phyloP scores from a whole-genome alignment of 2,797 vertebrate genomes.

The Lacerta bilineata region DNA sequence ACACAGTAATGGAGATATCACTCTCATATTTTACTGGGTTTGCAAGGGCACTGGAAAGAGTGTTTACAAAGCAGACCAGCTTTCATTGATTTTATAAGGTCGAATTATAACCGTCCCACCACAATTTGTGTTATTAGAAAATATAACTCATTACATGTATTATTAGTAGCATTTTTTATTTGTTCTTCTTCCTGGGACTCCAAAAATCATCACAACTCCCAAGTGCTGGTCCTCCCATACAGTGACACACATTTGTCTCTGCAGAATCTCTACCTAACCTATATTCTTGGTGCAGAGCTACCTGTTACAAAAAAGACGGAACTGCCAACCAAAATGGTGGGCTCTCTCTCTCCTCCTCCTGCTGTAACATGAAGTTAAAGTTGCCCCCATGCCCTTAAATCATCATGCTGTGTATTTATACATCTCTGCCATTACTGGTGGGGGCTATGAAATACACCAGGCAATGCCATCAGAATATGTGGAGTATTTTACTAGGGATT shows the following conservation, averaged over 20 bases:
- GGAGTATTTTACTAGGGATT: too few species aligned
- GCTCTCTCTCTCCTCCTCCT: too few species aligned
- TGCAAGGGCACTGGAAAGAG: slow-evolving; percentile 12
- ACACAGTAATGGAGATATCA: background rate
- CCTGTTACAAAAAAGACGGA: too few species aligned
- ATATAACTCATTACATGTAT: background rate
- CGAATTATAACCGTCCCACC: background rate
- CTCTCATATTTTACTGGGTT: slow-evolving; percentile 20
- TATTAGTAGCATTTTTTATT: background rate
- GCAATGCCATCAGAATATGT: too few species aligned
- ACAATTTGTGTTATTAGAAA: slow-evolving; percentile 2
- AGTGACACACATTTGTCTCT: background rate
- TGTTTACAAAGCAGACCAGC: background rate
- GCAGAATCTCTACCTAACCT: background rate
- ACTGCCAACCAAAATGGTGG: too few species aligned
- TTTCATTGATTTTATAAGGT: slow-evolving; percentile 30
- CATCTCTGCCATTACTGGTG: too few species aligned
- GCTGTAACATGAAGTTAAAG: too few species aligned
- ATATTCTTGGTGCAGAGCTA: too few species aligned
- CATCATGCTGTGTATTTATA: too few species aligned
- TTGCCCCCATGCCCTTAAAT: too few species aligned
- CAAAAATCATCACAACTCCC: background rate
- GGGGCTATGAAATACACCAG: too few species aligned
- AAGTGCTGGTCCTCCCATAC: background rate
- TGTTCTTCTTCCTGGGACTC: slow-evolving; percentile 2